Conservation (phyloP, 2,113 vertebrate genomes). For the Phylloscopus trochilus region DNA sequence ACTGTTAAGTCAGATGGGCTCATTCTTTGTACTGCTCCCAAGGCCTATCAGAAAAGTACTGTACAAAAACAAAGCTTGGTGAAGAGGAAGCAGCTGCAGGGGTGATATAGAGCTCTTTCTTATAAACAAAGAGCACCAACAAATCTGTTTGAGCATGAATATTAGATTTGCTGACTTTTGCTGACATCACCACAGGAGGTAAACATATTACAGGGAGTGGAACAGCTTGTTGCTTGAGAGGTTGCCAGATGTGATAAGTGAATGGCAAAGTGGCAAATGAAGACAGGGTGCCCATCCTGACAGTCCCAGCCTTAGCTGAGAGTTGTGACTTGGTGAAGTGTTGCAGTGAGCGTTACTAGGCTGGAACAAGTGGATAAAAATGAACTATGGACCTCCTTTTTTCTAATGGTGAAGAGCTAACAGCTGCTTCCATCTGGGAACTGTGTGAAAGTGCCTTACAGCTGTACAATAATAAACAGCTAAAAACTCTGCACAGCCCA, state of each 20-base stretch:
- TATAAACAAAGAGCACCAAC: constrained; percentile 70
- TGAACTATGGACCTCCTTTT: constrained; percentile 60
- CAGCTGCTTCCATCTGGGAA: constrained; percentile 79
- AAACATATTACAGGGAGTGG: constrained; percentile 72
- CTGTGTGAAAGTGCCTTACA: constrained; percentile 70
- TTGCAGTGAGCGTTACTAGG: constrained; percentile 46
- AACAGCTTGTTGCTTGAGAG: constrained; percentile 69
- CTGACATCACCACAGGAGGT: constrained; percentile 74
- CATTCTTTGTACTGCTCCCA: constrained; percentile 52
- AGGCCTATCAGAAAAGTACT: constrained; percentile 35
- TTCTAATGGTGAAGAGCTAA: constrained; percentile 18
- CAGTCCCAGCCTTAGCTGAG: background rate
- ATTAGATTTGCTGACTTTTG: constrained; percentile 77
- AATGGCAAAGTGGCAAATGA: constrained; percentile 62
- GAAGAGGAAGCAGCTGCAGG: constrained; percentile 79
- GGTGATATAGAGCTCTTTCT: constrained; percentile 67
- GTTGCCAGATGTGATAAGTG: constrained; percentile 73
- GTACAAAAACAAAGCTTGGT: constrained; percentile 59
- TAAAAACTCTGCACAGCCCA: constrained; percentile 54
- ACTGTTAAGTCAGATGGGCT: background rate
- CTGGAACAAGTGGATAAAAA: constrained; percentile 73
- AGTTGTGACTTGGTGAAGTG: constrained; percentile 44
- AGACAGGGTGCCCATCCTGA: constrained; percentile 41
- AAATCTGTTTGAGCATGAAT: constrained; percentile 65
- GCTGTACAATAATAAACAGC: constrained; percentile 82